Base-by-base conservation (phyloP, 2,797 vertebrate species). In the Spea hammondii region DNA sequence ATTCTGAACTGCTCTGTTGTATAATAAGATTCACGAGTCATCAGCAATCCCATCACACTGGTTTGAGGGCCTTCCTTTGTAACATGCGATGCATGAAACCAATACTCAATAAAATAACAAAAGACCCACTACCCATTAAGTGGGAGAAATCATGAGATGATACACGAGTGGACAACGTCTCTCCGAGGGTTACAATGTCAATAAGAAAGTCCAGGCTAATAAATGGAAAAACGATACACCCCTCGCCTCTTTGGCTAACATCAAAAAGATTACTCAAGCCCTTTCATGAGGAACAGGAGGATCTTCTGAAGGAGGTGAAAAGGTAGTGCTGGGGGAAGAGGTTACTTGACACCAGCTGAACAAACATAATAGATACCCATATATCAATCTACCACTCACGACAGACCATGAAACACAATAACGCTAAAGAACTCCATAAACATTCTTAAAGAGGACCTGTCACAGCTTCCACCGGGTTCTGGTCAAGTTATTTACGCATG, bases 221-320 rank as follows among this genome's bases (percentile, higher is more conserved):
- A 65, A 73, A 17, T 47, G 50, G 54, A 73, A 76, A 80, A 49
- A 64, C 11, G 47, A 80, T 71, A 72, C 60, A 12, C 44, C 47
- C n/a, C 54, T 46, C 45, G 68, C 51, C 65, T 53, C 74, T 13
- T 72, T 13, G 5, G 10, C 53, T 6, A 55, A 65, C 78, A 59
- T 80, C 66, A 76, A 46, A 71, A 75, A 11, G n/a, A 14, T 12
- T 9, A 65, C 12, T 49, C 4, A 4, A 66, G 14, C 12, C 12
- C 14, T 64, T 50, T 8, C 4, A 60, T 64, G 60, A 72, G 60
- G 47, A 17, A 45, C 11, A 76, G 12, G n/a, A 67, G 45, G 45
- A 11, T 62, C 55, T 54, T 69, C n/a, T 72, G 14, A 17, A 68
- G 6, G 13, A 50, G 65, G 71, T 66, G 47, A 74, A 74, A 79